Conservation (phyloP, 2,888 invertebrate genomes). For the Drosophila mayaguana region DNA sequence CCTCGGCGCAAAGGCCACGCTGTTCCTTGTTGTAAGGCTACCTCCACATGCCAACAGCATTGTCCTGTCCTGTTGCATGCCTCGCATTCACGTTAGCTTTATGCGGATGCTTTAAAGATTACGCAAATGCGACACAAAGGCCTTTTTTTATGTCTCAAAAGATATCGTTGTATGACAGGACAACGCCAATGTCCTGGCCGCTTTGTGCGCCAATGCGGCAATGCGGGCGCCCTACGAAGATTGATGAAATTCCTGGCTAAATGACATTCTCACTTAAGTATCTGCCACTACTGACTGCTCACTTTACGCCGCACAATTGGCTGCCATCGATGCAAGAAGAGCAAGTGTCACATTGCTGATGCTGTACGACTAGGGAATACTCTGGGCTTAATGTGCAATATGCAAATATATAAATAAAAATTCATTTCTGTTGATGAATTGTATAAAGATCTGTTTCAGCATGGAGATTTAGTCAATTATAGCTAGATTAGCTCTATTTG, state of each 20-base stretch:
- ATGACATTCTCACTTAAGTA: constrained; percentile 45
- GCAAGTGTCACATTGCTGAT: neutral
- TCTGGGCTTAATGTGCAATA: too few species aligned
- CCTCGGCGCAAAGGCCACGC: constrained; percentile 50
- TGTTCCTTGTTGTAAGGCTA: neutral
- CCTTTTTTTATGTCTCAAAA: constrained; percentile 48
- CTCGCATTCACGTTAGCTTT: constrained; percentile 51
- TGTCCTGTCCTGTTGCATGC: constrained; percentile 67
- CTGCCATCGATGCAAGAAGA: constrained; percentile 5
- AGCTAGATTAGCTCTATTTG: neutral
- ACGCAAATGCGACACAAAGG: constrained; percentile 67
- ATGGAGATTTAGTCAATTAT: neutral
- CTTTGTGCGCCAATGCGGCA: constrained; percentile 4
- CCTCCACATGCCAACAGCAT: constrained; percentile 27
- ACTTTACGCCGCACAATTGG: constrained; percentile 28
- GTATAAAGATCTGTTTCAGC: neutral
- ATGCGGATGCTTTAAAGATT: constrained; percentile 64
- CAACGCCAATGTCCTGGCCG: constrained; percentile 18
- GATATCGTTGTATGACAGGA: constrained; percentile 46
- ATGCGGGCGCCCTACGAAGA: constrained; percentile 48
- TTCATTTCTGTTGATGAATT: too few species aligned
- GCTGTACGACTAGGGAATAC: neutral
- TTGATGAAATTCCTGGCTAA: constrained; percentile 70
- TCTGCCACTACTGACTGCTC: constrained; percentile 18
- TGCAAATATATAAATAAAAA: too few species aligned